Evolutionary conservation across 2,888 invertebrate genomes (phyloP).

Genomic region (Cerastoderma edule): DNA sequence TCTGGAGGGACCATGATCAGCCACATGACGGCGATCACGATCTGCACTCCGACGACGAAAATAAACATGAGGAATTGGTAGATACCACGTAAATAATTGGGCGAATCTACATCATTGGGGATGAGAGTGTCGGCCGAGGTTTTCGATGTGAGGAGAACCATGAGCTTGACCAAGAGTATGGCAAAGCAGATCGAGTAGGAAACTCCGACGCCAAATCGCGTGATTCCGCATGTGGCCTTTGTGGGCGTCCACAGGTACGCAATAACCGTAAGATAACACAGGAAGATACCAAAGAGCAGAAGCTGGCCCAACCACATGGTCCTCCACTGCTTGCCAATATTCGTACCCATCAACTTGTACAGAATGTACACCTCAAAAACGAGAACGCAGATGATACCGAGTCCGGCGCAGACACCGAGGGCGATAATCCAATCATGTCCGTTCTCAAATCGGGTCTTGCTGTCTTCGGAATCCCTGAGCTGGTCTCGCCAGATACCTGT

Average conservation of each 20-base stretch:
- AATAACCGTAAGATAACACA: conserved; percentile 83
- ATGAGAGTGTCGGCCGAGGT: conserved; percentile 85
- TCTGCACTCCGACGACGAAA: conserved; percentile 92
- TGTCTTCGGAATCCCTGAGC: conserved; percentile 31
- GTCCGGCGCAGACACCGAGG: conserved; percentile 91
- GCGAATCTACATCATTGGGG: conserved; percentile 82
- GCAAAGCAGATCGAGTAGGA: conserved; percentile 92
- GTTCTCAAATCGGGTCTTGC: conserved; percentile 66
- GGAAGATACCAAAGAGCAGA: conserved; percentile 84
- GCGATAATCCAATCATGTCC: conserved; percentile 91
- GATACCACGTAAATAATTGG: conserved; percentile 94
- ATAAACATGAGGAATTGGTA: conserved; percentile 94
- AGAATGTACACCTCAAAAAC: conserved; percentile 94
- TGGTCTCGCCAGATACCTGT: conserved; percentile 68
- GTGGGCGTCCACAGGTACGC: conserved; percentile 83
- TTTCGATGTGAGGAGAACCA: conserved; percentile 95
- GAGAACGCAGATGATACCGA: conserved; percentile 93
- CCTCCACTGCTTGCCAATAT: conserved; percentile 84
- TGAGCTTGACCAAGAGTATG: conserved; percentile 95
- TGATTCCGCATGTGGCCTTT: conserved; percentile 83
- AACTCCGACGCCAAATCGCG: conserved; percentile 84
- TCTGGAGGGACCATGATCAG: conserved; percentile 82
- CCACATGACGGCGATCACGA: conserved; percentile 84
- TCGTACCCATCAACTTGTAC: conserved; percentile 89
- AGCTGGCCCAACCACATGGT: conserved; percentile 84